Percentiles rank a stretch among this genome's conserved stretches.
phyloP scores from a whole-genome alignment of 1,140 invertebrate species.

The Apis dorsata region DNA sequence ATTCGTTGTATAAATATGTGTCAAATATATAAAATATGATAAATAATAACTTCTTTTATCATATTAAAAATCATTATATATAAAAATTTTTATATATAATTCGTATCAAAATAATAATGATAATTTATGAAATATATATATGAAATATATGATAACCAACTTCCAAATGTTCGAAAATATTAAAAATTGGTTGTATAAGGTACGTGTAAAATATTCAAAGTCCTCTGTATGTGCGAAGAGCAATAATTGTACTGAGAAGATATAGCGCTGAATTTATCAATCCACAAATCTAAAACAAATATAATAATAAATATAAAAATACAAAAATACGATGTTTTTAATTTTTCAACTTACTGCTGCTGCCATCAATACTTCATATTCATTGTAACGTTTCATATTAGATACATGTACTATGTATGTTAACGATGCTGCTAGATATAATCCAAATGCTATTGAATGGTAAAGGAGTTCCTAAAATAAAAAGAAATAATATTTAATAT shows the following conservation, averaged over 20 bases:
- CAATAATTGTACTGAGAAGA: slow-evolving; percentile 87
- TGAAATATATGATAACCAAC: neutral
- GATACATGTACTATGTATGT: slow-evolving; percentile 84
- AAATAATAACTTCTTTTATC: neutral
- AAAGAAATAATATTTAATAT: neutral
- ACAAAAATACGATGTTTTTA: neutral
- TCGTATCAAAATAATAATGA: neutral
- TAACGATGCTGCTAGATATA: slow-evolving; percentile 85
- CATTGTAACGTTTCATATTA: slow-evolving; percentile 76
- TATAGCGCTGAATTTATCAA: slow-evolving; percentile 86
- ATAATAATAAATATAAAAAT: neutral
- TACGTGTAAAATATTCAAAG: slow-evolving; percentile 66
- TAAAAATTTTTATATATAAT: neutral
- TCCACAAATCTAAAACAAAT: slow-evolving; percentile 85
- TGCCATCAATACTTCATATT: slow-evolving; percentile 84
- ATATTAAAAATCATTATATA: neutral
- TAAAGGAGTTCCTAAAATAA: slow-evolving; percentile 88
- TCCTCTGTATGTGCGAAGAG: slow-evolving; percentile 86
- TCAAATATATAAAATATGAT: neutral
- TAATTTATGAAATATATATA: neutral
- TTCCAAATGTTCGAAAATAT: neutral
- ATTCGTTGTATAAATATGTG: neutral
- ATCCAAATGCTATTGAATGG: slow-evolving; percentile 85
- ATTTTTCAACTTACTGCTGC: slow-evolving; percentile 82
- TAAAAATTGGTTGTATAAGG: neutral